Percentiles rank a stretch among this genome's conserved stretches.
These are phyloP conservation scores for Phainopepla nitens DNA, from an alignment of 2,113 vertebrate genomes.

Conservation along the genomic window DNA sequence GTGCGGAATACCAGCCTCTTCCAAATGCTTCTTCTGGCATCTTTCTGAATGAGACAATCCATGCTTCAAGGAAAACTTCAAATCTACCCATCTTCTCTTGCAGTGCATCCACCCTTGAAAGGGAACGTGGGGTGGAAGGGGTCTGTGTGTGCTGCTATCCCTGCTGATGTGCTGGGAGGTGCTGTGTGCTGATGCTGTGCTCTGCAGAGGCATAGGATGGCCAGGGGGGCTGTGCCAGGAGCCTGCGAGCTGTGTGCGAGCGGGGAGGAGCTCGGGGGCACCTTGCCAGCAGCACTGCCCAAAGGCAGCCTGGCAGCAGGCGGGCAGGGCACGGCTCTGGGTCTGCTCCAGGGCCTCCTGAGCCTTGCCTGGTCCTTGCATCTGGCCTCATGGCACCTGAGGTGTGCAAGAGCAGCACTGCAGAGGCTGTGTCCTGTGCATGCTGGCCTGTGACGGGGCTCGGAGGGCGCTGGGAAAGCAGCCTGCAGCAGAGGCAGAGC, in stretches of 20 bases:
- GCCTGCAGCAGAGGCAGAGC: background rate
- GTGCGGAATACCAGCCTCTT: background rate
- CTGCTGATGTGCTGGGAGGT: background rate
- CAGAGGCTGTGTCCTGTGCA: accelerated
- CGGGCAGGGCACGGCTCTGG: background rate
- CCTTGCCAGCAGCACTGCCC: background rate
- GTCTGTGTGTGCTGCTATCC: background rate
- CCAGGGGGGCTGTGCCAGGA: background rate
- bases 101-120: background rate
- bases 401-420: background rate
- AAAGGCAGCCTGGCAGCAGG: background rate
- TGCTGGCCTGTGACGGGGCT: background rate
- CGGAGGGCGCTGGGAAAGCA: background rate
- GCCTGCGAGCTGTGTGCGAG: background rate
- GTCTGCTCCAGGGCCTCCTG: background rate
- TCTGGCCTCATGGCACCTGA: background rate
- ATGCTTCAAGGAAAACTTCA: background rate
- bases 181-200: background rate
- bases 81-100: background rate
- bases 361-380: background rate
- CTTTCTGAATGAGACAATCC: background rate
- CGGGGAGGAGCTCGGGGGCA: background rate
- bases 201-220: background rate
- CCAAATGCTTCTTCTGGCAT: background rate
- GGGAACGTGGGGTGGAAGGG: accelerated